Conservation (phyloP, 1,140 invertebrate species). For the Neodiprion pinetum region DNA sequence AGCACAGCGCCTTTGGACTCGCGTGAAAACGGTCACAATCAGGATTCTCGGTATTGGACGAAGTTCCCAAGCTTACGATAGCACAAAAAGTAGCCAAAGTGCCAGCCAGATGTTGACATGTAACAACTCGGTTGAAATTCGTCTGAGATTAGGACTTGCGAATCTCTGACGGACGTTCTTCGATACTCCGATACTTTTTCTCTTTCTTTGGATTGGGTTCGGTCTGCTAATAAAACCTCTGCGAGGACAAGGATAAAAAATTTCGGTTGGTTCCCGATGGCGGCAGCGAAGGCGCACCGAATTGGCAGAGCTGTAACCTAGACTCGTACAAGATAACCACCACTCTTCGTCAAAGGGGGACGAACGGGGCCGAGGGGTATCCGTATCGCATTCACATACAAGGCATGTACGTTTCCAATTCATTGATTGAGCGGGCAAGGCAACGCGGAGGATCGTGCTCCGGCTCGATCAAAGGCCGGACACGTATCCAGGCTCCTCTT, state of each 20-base stretch:
- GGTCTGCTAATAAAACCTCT: neutral
- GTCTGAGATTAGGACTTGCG: neutral
- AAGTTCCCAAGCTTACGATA: neutral
- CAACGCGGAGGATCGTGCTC: neutral
- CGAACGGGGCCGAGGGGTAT: neutral
- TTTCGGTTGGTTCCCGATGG: neutral
- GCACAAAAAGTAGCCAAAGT: neutral
- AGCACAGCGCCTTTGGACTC: neutral
- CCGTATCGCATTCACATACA: slow-evolving; percentile 13
- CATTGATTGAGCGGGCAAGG: slow-evolving; percentile 14
- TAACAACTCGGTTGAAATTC: neutral
- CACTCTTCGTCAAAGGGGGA: neutral
- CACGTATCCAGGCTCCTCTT: slow-evolving; percentile 8
- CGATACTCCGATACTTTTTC: too few species aligned
- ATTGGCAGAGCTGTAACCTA: slow-evolving; percentile 11
- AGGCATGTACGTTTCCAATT: slow-evolving; percentile 16
- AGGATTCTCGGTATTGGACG: neutral
- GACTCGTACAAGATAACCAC: slow-evolving; percentile 9
- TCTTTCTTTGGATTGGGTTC: neutral
- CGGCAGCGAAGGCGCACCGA: neutral
- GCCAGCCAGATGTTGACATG: neutral
- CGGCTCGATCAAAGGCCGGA: slow-evolving; percentile 12
- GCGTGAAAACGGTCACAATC: neutral
- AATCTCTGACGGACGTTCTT: neutral
- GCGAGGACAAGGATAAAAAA: neutral